Base-by-base conservation (phyloP, 2,797 vertebrate species). In the Pseudochirops cupreus region DNA sequence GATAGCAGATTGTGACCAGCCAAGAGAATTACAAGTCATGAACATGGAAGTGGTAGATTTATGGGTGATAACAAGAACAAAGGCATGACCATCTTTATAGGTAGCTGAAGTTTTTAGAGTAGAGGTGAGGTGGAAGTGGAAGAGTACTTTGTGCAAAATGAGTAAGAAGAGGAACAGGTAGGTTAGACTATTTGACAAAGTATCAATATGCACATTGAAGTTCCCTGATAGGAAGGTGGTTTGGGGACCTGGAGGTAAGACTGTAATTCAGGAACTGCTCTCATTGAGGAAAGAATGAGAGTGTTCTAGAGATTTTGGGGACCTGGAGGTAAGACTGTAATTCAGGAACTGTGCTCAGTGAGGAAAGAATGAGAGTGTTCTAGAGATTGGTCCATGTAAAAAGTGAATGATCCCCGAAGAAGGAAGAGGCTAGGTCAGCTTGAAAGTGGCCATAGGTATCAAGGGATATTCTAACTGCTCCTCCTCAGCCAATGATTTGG, bases 201-300 rank as follows among this genome's bases (percentile, higher is more conserved):
- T 39, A 74, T 74, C 67, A 74, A 39, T 74, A 74, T 67, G 33
- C n/a, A 67, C 39, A n/a, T 74, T 74, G 67, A 39, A 74, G n/a
- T 39, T 74, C n/a, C 5, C n/a, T 74, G 21, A 74, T 39, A 74
- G 18, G 67, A 29, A 59, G n/a, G 5, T 39, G 6, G n/a, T 3
- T 7, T 58, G 12, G 57, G 14, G 16, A 14, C 0, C 18, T 31
- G n/a, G 4, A 1, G 33, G 14, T 6, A 16, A 74, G 14, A 74
- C n/a, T 74, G 14, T n/a, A 5, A 74, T n/a, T 2, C 4, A 39
- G 9, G n/a, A 7, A n/a, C 16, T 21, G 5, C 0, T 0, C 14
- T 21, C 33, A n/a, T 21, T 74, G 33, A 39, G 14, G n/a, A 74
- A 39, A 74, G 33, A 74, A 74, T 74, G 67, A 28, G n/a, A 74